Conservation (phyloP, 2,113 vertebrate genomes). For the Nannospalax galili region DNA sequence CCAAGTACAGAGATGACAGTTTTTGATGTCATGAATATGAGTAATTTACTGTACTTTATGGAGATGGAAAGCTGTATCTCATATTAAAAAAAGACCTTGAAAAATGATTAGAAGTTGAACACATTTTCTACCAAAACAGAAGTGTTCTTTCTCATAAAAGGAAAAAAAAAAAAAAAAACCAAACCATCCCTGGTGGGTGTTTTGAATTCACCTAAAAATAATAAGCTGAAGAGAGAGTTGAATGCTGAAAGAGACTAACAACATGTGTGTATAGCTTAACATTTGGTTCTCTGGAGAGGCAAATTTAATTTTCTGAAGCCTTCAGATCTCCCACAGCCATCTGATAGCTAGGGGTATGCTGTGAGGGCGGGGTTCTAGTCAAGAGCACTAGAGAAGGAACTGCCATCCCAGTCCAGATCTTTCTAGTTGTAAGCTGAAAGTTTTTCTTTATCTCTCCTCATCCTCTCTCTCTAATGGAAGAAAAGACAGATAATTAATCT, state of each 20-base stretch:
- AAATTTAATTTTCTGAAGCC: slow-evolving; percentile 71
- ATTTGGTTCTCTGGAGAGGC: slow-evolving; percentile 73
- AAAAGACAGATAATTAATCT: slow-evolving; percentile 58
- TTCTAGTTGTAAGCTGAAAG: slow-evolving; percentile 62
- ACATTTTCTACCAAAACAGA: slow-evolving; percentile 69
- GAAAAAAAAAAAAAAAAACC: slow-evolving; percentile 67
- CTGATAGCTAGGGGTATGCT: slow-evolving; percentile 49
- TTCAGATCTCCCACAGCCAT: slow-evolving; percentile 58
- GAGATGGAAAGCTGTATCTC: slow-evolving; percentile 69
- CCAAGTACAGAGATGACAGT: slow-evolving; percentile 69
- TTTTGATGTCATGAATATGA: slow-evolving; percentile 67
- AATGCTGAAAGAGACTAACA: slow-evolving; percentile 50
- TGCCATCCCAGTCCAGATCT: slow-evolving; percentile 58
- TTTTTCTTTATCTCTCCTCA: not conserved
- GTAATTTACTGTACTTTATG: slow-evolving; percentile 70
- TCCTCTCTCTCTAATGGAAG: not conserved
- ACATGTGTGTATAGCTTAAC: slow-evolving; percentile 60
- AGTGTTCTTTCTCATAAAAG: slow-evolving; percentile 13
- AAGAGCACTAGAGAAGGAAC: slow-evolving; percentile 44
- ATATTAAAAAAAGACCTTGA: slow-evolving; percentile 55
- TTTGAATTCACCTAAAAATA: slow-evolving; percentile 66
- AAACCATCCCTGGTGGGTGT: slow-evolving; percentile 73
- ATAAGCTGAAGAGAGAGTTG: slow-evolving; percentile 68
- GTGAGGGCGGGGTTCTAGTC: slow-evolving; percentile 38
- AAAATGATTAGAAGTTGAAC: slow-evolving; percentile 54